These are phyloP conservation scores for Spilosoma lubricipeda DNA, from an alignment of 2,888 invertebrate genomes.

Conservation along the genomic window DNA sequence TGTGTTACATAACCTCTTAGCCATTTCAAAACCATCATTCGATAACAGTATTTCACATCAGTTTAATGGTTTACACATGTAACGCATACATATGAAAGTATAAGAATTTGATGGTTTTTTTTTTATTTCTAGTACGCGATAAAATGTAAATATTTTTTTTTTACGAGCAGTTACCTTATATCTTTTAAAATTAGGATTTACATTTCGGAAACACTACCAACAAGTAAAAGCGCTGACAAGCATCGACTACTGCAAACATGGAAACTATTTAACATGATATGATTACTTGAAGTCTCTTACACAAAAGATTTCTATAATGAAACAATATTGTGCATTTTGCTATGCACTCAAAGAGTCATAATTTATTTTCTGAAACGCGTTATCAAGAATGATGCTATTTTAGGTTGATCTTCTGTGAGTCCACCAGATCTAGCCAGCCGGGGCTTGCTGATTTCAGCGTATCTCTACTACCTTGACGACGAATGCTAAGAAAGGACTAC, in stretches of 20 bases:
- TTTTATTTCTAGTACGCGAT: neutral
- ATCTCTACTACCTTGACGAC: too few relatives aligned
- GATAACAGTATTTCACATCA: neutral
- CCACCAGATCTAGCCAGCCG: too few relatives aligned
- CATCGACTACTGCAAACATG: too few relatives aligned
- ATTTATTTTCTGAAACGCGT: neutral
- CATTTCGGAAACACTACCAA: neutral
- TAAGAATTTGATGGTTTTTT: neutral
- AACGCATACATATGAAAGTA: neutral
- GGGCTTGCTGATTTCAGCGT: too few relatives aligned
- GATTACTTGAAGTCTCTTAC: too few relatives aligned
- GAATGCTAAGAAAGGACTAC: too few relatives aligned
- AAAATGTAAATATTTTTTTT: neutral
- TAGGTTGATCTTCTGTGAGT: too few relatives aligned
- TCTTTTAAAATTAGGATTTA: neutral
- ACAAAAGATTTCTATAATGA: too few relatives aligned
- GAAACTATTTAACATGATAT: too few relatives aligned
- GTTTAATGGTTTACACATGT: neutral
- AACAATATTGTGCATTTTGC: neutral
- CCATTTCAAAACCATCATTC: neutral
- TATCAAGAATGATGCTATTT: too few relatives aligned
- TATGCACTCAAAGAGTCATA: neutral
- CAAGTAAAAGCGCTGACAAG: neutral
- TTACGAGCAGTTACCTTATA: neutral
- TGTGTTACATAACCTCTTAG: neutral